Evolutionary conservation across 1,140 invertebrate genomes (phyloP), one percentile per base, ranked within the genome.

Genomic region (Drosophila leontia): DNA sequence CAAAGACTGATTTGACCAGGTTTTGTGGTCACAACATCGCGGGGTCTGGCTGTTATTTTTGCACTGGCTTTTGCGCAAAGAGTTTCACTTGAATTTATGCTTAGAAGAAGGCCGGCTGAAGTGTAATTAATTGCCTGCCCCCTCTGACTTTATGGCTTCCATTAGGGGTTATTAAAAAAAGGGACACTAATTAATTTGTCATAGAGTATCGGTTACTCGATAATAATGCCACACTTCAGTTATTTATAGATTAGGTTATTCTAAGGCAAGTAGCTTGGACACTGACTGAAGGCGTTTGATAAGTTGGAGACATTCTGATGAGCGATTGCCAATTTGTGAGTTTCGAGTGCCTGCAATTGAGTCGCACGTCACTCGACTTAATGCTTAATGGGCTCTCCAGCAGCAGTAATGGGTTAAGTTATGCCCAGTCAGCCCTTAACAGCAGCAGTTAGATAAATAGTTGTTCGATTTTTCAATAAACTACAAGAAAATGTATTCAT

Each of bases 291-390:
- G 65, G 60, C 68, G 23, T 47, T 56, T 44, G 80, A 88, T 88
- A 84, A 59, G 12, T 41, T 37, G n/a, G 7, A 19, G 84, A 87
- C 80, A 56, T 50, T 45, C 48, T 51, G 34, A 65, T 86, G 82
- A 87, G 44, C 81, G 83, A 88, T 88, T 65, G 74, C 75, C 80
- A 82, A 82, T 82, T 77, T 35, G 48, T 39, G 13, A 45, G 68
- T 64, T 78, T 51, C 62, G 15, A 79, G 61, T 74, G 50, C 12
- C 44, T 48, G 11, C 23, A 63, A 71, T 47, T 64, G 76, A 70
- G 44, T 34, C 23, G 65, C 44, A 47, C 37, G 70, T 72, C 70
- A 74, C 70, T 72, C 13, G 62, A 67, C 62, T 67, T 69, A 39
- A 35, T 23, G 47, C 67, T 53, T 72, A 72, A 59, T 58, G 68